Evolutionary conservation across 2,113 vertebrate genomes (phyloP).

Genomic region (Ramphastos sulfuratus): DNA sequence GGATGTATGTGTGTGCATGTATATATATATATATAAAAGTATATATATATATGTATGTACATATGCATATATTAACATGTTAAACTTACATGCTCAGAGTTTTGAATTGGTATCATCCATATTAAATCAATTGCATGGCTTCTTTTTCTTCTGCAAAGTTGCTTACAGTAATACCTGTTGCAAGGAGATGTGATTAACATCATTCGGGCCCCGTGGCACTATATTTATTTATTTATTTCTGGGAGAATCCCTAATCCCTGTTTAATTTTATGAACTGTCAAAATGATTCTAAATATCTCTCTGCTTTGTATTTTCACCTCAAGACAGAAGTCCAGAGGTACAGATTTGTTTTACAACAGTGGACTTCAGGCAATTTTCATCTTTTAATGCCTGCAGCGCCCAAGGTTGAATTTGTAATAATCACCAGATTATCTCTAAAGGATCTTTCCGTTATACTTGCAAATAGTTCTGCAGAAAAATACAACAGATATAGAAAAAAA

Average conservation of each 20-base stretch:
- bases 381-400: conserved; percentile 73
- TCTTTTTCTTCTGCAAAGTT: conserved; percentile 13
- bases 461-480: conserved; percentile 76
- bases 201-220: conserved; percentile 70
- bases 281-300: conserved; percentile 79
- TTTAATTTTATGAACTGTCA: conserved; percentile 84
- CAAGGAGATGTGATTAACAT: conserved; percentile 60
- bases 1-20: neutral
- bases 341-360: conserved; percentile 71
- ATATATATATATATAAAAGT: neutral
- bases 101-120: neutral
- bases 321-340: conserved; percentile 78
- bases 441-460: conserved; percentile 73
- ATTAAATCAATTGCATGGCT: conserved; percentile 49
- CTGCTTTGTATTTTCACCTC: conserved; percentile 80
- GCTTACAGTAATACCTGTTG: conserved; percentile 72
- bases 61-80: neutral
- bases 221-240: conserved; percentile 59
- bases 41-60: neutral
- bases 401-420: conserved; percentile 74
- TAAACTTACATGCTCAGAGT: neutral
- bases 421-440: conserved; percentile 81
- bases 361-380: conserved; percentile 82
- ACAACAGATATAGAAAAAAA: conserved; percentile 65
- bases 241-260: conserved; percentile 78